Base-by-base conservation (phyloP, 2,113 vertebrate genomes). In the Ammospiza caudacuta region DNA sequence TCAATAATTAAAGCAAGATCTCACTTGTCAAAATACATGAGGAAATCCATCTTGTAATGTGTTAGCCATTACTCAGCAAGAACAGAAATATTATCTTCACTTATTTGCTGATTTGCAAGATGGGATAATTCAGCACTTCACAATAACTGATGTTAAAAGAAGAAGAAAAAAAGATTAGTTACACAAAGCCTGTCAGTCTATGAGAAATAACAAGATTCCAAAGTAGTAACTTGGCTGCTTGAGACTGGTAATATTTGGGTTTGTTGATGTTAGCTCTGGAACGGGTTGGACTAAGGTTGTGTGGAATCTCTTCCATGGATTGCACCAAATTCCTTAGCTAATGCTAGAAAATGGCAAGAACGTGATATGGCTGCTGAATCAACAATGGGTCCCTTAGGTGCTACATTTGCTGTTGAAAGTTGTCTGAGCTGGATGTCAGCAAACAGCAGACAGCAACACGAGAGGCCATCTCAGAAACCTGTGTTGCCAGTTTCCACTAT, bases 21-120 rank as follows among this genome's bases (percentile, higher is more conserved):
- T 58, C 31, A 20, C 84, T 91, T 94, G 87, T 92, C 78, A 76
- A 89, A 94, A 90, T 85, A 31, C 10, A 10, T 79, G 46, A 91
- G 46, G 62, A 87, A 91, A 72, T 79, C 58, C 3, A 7, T 94
- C 67, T 91, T 76, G 44, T 81, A 87, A 77, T 52, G 33, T 89
- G 67, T 72, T 93, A 90, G 67, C 46, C 29, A 33, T 79, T 88
- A 77, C 51, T 93, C 63, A 90, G 54, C 37, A 82, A 35, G 31
- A 92, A 44, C 25, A 76, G 75, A 52, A 59, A 92, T 58, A 43
- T 28, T 5, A 33, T 33, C 7, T 77, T 89, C n/a, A 29, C 33
- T 81, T 86, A 51, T 23, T 81, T 95, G 44, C n/a, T 94, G 31
- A 73, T 89, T 89, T 94, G 41, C 69, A 76, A 68, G 23, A 68